phyloP scores from a whole-genome alignment of 2,888 invertebrate genomes.

The Papilio protenor region DNA sequence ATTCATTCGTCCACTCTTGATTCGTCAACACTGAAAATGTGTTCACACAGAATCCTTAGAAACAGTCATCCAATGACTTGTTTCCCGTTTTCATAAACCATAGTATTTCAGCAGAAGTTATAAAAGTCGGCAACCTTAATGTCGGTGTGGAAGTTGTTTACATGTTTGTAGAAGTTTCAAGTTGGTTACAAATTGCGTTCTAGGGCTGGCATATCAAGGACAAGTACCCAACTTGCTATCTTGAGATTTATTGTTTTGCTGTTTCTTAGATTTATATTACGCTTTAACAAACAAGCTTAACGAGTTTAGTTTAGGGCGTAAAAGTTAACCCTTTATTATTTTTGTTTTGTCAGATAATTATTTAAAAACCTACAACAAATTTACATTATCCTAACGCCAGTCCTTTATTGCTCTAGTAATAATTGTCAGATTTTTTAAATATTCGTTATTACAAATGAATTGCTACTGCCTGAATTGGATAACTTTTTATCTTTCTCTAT shows the following conservation, averaged over 20 bases:
- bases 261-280: constrained; percentile 25
- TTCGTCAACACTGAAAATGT: background rate
- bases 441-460: too few species aligned
- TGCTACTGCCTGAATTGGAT: too few species aligned
- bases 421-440: too few species aligned
- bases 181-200: constrained; percentile 15
- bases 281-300: background rate
- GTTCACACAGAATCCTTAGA: too few species aligned
- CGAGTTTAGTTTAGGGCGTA: background rate
- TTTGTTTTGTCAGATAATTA: too few species aligned
- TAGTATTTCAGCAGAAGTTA: background rate
- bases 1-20: too few species aligned
- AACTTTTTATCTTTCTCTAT: background rate
- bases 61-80: background rate
- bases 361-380: background rate
- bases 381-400: too few species aligned
- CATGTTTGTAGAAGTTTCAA: constrained; percentile 27
- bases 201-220: constrained; percentile 22
- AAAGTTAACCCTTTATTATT: background rate
- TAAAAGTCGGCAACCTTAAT: background rate
- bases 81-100: background rate
- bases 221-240: constrained; percentile 28
- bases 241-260: constrained; percentile 28
- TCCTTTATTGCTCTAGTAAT: too few species aligned
- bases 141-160: constrained; percentile 31